These are phyloP conservation scores for Virgularia gustaviana DNA, from an alignment of 92 coral and sea anemone genomes.

Conservation along the genomic window DNA sequence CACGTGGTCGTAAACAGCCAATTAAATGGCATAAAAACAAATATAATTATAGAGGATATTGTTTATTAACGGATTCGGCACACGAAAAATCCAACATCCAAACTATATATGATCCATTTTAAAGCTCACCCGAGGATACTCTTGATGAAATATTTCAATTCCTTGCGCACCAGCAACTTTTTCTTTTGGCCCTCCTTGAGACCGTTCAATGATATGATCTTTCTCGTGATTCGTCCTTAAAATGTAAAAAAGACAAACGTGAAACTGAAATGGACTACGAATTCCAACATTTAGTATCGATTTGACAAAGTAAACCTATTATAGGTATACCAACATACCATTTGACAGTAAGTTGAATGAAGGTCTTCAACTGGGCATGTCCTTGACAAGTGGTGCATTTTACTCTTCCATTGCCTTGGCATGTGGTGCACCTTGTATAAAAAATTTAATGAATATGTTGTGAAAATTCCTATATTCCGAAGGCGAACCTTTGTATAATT, in stretches of 20 bases:
- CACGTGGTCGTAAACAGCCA: too few relatives aligned
- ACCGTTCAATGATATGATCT: constrained; percentile 67
- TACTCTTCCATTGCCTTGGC: constrained; percentile 79
- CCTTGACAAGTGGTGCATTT: constrained; percentile 69
- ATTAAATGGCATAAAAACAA: too few relatives aligned
- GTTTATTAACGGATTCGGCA: too few relatives aligned
- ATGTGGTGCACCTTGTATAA: constrained; percentile 60
- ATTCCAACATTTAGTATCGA: neutral
- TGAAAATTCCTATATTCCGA: too few relatives aligned
- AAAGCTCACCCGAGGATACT: constrained; percentile 64
- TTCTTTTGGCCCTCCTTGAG: constrained; percentile 66
- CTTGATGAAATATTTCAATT: constrained; percentile 76
- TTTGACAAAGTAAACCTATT: neutral
- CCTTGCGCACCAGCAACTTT: constrained; percentile 65
- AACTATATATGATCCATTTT: too few relatives aligned
- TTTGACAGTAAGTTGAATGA: constrained; percentile 72
- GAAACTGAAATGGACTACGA: neutral
- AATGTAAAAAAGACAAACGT: neutral
- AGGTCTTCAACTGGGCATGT: constrained; percentile 75
- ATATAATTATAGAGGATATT: too few relatives aligned
- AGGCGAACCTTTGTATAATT: too few relatives aligned
- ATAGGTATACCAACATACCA: constrained; percentile 46
- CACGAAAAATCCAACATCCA: too few relatives aligned
- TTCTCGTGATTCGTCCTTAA: constrained; percentile 66
- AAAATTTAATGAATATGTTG: too few relatives aligned